These are phyloP conservation scores for Solenopsis invicta DNA, from an alignment of 1,140 invertebrate genomes.

Conservation along the genomic window DNA sequence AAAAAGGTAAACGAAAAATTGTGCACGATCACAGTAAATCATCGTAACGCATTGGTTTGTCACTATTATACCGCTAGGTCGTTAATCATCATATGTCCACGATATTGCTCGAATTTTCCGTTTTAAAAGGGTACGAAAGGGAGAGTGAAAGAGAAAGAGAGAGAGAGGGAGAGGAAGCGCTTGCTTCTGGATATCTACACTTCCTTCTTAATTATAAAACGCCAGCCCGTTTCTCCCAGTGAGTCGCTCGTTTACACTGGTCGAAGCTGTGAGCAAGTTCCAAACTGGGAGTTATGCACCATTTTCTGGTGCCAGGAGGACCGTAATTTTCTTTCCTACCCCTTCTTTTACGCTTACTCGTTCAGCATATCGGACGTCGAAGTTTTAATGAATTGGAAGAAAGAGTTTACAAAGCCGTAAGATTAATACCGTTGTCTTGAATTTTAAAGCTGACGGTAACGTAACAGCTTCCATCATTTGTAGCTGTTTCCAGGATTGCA, in stretches of 20 bases:
- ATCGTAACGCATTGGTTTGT: not conserved
- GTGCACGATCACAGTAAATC: slow-evolving; percentile 26
- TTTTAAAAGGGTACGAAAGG: slow-evolving; percentile 26
- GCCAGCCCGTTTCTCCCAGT: slow-evolving; percentile 33
- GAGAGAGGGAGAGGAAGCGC: not conserved
- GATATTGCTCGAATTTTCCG: slow-evolving; percentile 32
- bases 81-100: slow-evolving; percentile 49
- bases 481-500: slow-evolving; percentile 33
- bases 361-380: slow-evolving; percentile 62
- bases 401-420: slow-evolving; percentile 67
- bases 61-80: not conserved
- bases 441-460: slow-evolving; percentile 52
- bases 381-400: slow-evolving; percentile 77
- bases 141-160: not conserved
- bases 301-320: slow-evolving; percentile 37
- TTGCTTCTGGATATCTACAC: slow-evolving; percentile 32
- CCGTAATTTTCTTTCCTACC: slow-evolving; percentile 52
- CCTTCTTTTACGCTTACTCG: slow-evolving; percentile 32
- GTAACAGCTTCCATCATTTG: slow-evolving; percentile 68
- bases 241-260: not conserved
- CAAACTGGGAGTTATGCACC: slow-evolving; percentile 54
- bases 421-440: slow-evolving; percentile 72
- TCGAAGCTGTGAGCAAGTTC: slow-evolving; percentile 51
- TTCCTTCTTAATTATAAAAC: slow-evolving; percentile 58
- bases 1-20: slow-evolving; percentile 20